Evolutionary conservation across 2,797 vertebrate species (phyloP), one percentile per base, ranked within the genome.

Genomic region (Gymnoscopelus braueri): DNA sequence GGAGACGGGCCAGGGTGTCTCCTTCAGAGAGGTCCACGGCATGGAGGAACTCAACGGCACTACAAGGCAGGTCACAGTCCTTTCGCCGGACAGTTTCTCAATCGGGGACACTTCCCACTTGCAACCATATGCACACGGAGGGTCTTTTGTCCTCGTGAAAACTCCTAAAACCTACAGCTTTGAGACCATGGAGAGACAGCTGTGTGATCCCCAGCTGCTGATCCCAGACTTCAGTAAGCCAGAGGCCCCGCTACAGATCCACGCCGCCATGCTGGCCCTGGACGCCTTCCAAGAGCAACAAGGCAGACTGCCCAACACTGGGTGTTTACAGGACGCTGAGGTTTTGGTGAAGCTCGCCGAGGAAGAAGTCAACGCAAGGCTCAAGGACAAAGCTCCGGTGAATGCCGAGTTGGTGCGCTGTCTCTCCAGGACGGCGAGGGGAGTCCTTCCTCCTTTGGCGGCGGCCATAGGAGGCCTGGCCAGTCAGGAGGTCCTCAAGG

Each of bases 401-500:
- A 95, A 97, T 79, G 75, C 85, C 69, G 92, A 95, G 48, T 24
- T 95, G 81, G 95, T 98, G 69, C 93, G 82, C 61, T 96, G 95
- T 84, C 84, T 98, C 24, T 97, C 97, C 0, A 95, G 93, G 84
- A 96, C 96, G 49, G 95, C 97, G 0, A 91, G 84, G 80, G 98
- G 98, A 72, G 94, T 89, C 75, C 92, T 99, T 3, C 84, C 95
- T 67, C 96, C 98, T 0, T 89, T 99, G 69, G 95, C 95, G 19
- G 98, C 98, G 24, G 93, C 96, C 61, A 91, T 96, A 6, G 98
- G 98, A 71, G 98, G 98, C 62, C 82, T 98, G 74, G 95, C 96
- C 59, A 98, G 97, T 85, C 98, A 99, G 88, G 98, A 99, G 92
- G 95, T 95, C 69, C 91, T 99, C 66, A 99, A 99, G 89, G 97